These are phyloP conservation scores for Phoenicopterus ruber DNA, from an alignment of 2,113 vertebrate genomes.

Conservation along the genomic window DNA sequence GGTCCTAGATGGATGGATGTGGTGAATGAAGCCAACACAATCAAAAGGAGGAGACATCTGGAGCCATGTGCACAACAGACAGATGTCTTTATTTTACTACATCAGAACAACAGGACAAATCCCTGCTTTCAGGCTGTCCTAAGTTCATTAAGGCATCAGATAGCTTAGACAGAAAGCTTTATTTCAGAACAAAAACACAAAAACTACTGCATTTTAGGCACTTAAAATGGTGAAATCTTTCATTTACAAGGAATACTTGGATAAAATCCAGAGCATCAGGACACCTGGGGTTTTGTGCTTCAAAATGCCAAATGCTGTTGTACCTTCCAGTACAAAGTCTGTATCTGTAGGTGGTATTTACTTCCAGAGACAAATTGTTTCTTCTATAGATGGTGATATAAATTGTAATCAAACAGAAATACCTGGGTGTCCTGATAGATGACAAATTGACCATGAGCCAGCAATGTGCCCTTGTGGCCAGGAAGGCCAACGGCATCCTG, in stretches of 20 bases:
- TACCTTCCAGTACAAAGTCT: not conserved
- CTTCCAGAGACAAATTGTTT: not conserved
- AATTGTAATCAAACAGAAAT: not conserved
- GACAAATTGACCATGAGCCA: too few relatives aligned
- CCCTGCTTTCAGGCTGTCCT: not conserved
- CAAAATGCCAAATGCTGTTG: not conserved
- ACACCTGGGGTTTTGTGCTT: not conserved
- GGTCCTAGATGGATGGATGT: not conserved
- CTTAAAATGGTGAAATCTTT: not conserved
- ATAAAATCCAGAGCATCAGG: not conserved
- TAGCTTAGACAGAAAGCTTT: not conserved
- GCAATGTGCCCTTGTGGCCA: too few relatives aligned
- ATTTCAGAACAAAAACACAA: not conserved
- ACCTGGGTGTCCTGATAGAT: too few relatives aligned
- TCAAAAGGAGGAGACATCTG: not conserved
- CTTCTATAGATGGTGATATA: not conserved
- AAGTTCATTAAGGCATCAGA: not conserved
- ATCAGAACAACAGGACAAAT: not conserved
- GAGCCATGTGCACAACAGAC: not conserved
- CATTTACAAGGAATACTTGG: not conserved
- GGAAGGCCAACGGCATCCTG: too few relatives aligned
- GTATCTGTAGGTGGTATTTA: not conserved
- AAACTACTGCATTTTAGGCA: not conserved
- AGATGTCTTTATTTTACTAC: not conserved
- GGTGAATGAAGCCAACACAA: not conserved